These are phyloP conservation scores for Pollicipes pollicipes DNA, from an alignment of 1,140 invertebrate genomes.

Conservation along the genomic window DNA sequence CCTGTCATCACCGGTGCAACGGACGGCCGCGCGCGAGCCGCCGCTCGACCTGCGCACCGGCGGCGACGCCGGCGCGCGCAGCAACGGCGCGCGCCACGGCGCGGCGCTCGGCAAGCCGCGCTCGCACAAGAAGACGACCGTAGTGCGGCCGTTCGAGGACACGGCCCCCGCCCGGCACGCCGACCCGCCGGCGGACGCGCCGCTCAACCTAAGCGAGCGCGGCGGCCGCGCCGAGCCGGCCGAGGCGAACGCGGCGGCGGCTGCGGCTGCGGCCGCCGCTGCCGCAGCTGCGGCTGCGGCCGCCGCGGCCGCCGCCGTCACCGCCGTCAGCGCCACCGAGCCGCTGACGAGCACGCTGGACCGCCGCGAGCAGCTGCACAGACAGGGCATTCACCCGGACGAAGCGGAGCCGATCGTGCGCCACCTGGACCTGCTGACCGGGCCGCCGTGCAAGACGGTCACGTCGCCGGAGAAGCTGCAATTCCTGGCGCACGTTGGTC, in stretches of 20 bases:
- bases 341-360: not conserved
- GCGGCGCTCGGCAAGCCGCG: not conserved
- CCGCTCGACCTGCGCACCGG: not conserved
- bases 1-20: not conserved
- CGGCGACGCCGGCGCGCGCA: not conserved
- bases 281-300: too few species aligned
- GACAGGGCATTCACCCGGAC: not conserved
- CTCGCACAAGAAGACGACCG: not conserved
- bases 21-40: not conserved
- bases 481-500: not conserved
- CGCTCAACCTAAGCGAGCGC: not conserved
- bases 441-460: not conserved
- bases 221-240: not conserved
- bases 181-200: not conserved
- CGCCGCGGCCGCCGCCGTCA: too few species aligned
- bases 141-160: not conserved
- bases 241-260: not conserved
- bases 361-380: not conserved
- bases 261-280: too few species aligned
- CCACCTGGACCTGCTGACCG: conserved; percentile 1
- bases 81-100: too few species aligned
- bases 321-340: too few species aligned
- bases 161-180: not conserved
- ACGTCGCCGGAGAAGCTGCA: not conserved
- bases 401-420: not conserved